These are phyloP conservation scores for Gymnoscelis rufifasciata DNA, from an alignment of 2,888 invertebrate species.

Conservation along the genomic window DNA sequence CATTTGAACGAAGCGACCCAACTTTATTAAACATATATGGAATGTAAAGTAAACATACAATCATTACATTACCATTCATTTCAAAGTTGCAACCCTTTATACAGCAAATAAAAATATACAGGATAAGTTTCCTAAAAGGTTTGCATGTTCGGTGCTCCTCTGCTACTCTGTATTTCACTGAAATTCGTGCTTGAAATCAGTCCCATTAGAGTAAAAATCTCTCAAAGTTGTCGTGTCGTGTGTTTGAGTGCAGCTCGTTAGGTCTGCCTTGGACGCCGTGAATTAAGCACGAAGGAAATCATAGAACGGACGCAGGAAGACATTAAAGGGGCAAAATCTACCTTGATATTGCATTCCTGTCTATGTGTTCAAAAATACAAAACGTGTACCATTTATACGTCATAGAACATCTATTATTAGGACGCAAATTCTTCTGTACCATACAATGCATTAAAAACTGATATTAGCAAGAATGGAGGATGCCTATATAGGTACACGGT, in stretches of 20 bases:
- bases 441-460: too few species aligned
- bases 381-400: too few species aligned
- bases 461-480: too few species aligned
- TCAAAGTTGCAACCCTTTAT: background rate
- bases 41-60: too few species aligned
- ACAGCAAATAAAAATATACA: background rate
- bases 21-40: too few species aligned
- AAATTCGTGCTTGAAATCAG: conserved; percentile 27
- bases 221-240: conserved; percentile 22
- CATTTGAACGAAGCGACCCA: too few species aligned
- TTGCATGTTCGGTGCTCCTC: background rate
- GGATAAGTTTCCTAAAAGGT: background rate
- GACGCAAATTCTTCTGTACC: too few species aligned
- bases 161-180: conserved; percentile 3
- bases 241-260: conserved; percentile 37
- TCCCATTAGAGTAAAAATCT: conserved; percentile 26
- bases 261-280: conserved; percentile 34
- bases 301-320: conserved; percentile 4
- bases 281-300: conserved; percentile 47
- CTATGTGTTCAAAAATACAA: background rate
- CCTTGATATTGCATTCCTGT: background rate
- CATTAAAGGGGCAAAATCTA: background rate
- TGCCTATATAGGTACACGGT: too few species aligned
- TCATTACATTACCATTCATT: background rate
- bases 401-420: too few species aligned